Base-by-base conservation (phyloP, 2,797 vertebrate species). In the Tinamus major region DNA sequence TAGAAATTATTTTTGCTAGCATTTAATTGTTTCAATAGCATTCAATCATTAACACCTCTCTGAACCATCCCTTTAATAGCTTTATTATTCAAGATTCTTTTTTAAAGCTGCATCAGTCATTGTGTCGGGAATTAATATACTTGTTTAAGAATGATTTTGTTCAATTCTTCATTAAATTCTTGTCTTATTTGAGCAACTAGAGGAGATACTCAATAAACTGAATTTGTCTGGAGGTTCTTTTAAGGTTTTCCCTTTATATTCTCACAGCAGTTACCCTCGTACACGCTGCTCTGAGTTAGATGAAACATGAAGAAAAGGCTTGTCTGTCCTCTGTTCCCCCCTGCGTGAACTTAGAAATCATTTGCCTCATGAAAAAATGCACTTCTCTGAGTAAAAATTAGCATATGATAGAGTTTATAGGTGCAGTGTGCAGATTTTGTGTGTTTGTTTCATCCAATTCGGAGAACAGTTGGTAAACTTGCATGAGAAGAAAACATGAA, bases 61-160 rank as follows among this genome's bases (percentile, higher is more conserved):
- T 58, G 56, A 96, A 93, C 42, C 51, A 84, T 49, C 20, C 16
- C n/a, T 31, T 2, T 76, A 89, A 93, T 55, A 82, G 76, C 74
- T 87, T 78, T 92, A 35, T 87, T 95, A 87, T 85, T 95, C 79
- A 85, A 56, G 69, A 68, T 10, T 48, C n/a, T 67, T 88, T 91
- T 96, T 93, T 94, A 95, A 95, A 95, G 59, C 42, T 46, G 16
- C 16, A 46, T 64, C 89, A 89, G 84, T 67, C 42, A 95, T 64
- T 65, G 61, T 55, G 14, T 20, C 62, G 19, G 61, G 63, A 94
- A 90, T 35, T 84, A 90, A 70, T 65, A 74, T 71, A 26, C 7
- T 61, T 58, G 26, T 91, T 85, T 88, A 80, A 59, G 62, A 86
- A 79, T 51, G 19, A 56, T 93, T 91, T 62, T 92, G 7, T 64